Evolutionary conservation across 1,140 invertebrate species (phyloP), one percentile per base, ranked within the genome.

Genomic region (Zaprionus kolodkinae): DNA sequence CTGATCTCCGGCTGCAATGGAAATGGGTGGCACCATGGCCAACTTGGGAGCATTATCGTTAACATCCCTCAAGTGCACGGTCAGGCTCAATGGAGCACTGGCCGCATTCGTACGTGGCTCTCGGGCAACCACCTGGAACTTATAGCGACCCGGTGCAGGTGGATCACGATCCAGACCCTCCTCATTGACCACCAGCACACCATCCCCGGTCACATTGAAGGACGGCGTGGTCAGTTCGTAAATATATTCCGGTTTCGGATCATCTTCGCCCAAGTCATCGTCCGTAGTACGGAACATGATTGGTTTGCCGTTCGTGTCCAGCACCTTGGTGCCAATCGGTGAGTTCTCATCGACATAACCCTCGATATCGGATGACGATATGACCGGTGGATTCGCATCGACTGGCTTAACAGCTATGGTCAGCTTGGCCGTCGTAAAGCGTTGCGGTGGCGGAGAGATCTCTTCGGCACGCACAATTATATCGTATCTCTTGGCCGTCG

Each of bases 301-400:
- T 0, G 96, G 96, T 21, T 94, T 93, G 27, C 94, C 95, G 38
- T 94, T 93, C 1, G 91, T 90, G 77, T 97, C 96, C 40, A 97
- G 88, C 7, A 98, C 96, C 89, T 95, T 95, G 3, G 97, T 97
- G 15, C 97, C 97, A 50, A 97, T 94, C 0, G 97, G 95, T 0
- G 97, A 96, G 85, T 97, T 98, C 92, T 98, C 97, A 81, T 97
- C 95, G 0, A 97, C 97, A 79, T 94, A 96, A 1, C 97, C 97
- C 81, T 97, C 96, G 30, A 94, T 93, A 6, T 95, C 94, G 0
- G 96, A 95, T 0, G 96, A 94, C 1, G 93, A 93, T 50, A 98
- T 96, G 25, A 95, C 94, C 0, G 97, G 97, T 9, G 97, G 97
- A 93, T 96, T 96, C 36, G 96, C 95, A 92, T 98, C 97, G 0